Percentiles rank a stretch among this genome's conserved stretches.
phyloP scores from a whole-genome alignment of 2,797 vertebrate genomes.

The Lates japonicus region DNA sequence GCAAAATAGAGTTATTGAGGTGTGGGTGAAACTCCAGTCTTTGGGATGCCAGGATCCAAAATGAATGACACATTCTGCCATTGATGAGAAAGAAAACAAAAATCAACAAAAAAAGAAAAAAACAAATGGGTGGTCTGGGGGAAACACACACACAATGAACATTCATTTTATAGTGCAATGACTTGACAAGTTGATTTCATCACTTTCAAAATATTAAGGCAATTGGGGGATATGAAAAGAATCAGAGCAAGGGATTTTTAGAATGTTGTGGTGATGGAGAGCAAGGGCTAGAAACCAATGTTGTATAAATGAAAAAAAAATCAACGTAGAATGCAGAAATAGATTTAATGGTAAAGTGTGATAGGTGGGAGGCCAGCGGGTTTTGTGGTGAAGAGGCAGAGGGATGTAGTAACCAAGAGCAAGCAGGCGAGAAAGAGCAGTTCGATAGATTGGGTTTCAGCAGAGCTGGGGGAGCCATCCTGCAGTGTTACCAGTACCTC shows the following conservation, averaged over 20 bases:
- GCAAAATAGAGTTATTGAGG: conserved; percentile 9
- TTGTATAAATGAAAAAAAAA: conserved; percentile 17
- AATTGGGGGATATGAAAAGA: neutral
- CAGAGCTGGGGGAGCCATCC: conserved; percentile 67
- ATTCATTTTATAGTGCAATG: conserved; percentile 11
- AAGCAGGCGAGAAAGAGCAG: conserved; percentile 38
- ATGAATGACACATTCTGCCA: conserved; percentile 1
- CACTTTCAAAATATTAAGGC: conserved; percentile 12
- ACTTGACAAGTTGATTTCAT: conserved; percentile 3
- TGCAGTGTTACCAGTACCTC: conserved; percentile 67
- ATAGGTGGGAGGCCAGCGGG: conserved; percentile 5
- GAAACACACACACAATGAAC: conserved; percentile 3
- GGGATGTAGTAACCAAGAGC: conserved; percentile 39
- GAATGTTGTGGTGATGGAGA: neutral
- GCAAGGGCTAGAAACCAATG: neutral
- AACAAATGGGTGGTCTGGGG: neutral
- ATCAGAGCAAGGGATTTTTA: neutral
- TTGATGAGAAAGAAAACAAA: conserved; percentile 3
- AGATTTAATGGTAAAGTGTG: conserved; percentile 20
- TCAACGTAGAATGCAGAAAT: conserved; percentile 17
- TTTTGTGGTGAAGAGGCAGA: conserved; percentile 42
- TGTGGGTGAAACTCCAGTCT: conserved; percentile 8
- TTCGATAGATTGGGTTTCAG: conserved; percentile 65
- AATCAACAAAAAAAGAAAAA: neutral
- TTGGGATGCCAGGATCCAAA: conserved; percentile 14